Conservation (phyloP, 2,797 vertebrate genomes). For the Erithacus rubecula region DNA sequence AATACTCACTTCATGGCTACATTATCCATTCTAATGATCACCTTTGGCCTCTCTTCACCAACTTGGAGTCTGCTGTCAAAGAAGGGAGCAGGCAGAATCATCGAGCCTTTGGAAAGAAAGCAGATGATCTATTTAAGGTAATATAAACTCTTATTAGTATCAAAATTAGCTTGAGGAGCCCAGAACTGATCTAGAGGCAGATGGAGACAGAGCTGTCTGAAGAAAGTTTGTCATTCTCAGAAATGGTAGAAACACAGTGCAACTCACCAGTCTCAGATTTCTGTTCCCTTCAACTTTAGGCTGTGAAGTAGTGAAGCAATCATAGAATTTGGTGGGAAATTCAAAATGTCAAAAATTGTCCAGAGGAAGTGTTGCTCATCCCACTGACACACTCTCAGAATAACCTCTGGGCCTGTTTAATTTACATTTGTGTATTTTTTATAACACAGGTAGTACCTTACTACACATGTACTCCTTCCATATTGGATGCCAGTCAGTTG, state of each 20-base stretch:
- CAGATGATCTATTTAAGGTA: conserved; percentile 77
- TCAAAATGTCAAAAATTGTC: background rate
- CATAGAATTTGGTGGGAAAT: background rate
- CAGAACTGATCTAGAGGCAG: background rate
- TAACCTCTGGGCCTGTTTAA: background rate
- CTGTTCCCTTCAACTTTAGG: background rate
- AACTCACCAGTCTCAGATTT: background rate
- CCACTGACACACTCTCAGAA: background rate
- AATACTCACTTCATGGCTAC: conserved; percentile 80
- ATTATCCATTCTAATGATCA: conserved; percentile 76
- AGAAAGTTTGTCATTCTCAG: background rate
- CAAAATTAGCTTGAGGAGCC: background rate
- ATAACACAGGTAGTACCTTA: background rate
- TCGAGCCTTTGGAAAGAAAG: conserved; percentile 65
- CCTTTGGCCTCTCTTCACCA: conserved; percentile 82
- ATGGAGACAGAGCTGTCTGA: background rate
- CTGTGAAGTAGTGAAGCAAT: background rate
- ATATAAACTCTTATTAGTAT: background rate
- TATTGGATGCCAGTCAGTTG: background rate
- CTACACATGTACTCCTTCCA: background rate
- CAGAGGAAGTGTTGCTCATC: background rate
- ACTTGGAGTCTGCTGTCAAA: conserved; percentile 80
- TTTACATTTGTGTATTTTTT: background rate
- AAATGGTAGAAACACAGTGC: background rate
- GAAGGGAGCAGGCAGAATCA: conserved; percentile 79